Evolutionary conservation across 2,888 invertebrate species (phyloP), one percentile per base, ranked within the genome.

Genomic region (Nyleta sp.): DNA sequence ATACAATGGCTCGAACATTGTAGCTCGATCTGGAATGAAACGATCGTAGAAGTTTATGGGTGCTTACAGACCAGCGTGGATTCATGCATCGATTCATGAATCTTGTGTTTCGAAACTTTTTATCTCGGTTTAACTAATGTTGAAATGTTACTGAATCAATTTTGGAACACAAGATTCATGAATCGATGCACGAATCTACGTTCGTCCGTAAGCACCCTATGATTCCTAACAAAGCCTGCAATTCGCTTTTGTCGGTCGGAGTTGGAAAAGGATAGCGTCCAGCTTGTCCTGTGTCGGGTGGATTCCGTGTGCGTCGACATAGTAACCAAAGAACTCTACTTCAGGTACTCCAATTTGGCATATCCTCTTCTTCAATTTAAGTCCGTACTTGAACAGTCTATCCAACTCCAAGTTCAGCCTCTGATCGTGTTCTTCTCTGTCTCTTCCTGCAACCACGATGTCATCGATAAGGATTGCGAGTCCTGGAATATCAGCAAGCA

Each of bases 1-100:
- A 28, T 28, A 28, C 28, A 28, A 28, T 2, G 28, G 28, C 11
- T 38, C 38, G 11, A 38, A 38, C n/a, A 15, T 2, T 10, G 38
- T 38, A 6, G 38, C n/a, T 6, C 38, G 15, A 13, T 38, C 2
- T 10, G 38, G 11, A 15, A 28, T 28, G 10, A 50, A 50, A 17
- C 62, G 22, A 2, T 44, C 40, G 15, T 75, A 62, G 40, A 70
- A 64, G 18, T 53, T 68, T 6, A 68, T n/a, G n/a, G n/a, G n/a
- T n/a, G n/a, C n/a, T n/a, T n/a, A n/a, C n/a, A n/a, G n/a, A n/a
- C n/a, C n/a, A n/a, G n/a, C n/a, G n/a, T n/a, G n/a, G n/a, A n/a
- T n/a, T n/a, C n/a, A n/a, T n/a, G n/a, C n/a, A n/a, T n/a, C n/a
- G n/a, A n/a, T n/a, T n/a, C n/a, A n/a, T n/a, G n/a, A n/a, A n/a